A percentile compares a stretch with the other conserved stretches of the same genome.
Conservation (phyloP, 2,113 vertebrate genomes). For the Puma concolor region DNA sequence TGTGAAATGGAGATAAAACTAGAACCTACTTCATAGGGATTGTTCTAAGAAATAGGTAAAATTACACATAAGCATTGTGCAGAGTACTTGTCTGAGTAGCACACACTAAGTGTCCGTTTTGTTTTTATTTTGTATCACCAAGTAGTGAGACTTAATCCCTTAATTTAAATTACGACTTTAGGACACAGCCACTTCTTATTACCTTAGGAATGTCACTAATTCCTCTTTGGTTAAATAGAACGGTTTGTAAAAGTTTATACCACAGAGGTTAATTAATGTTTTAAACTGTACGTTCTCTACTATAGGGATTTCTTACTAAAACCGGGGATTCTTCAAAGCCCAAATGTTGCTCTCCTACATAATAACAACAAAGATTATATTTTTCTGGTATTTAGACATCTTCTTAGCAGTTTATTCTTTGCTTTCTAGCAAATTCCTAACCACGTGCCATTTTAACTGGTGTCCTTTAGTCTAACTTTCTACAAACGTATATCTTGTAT, state of each 20-base stretch:
- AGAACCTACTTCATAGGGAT: background rate
- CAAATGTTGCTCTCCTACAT: background rate
- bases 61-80: background rate
- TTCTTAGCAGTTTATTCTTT: slow-evolving; percentile 50
- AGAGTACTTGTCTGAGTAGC: background rate
- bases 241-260: background rate
- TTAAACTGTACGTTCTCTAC: background rate
- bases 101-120: slow-evolving; percentile 34
- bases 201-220: background rate
- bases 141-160: slow-evolving; percentile 26
- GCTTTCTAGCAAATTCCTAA: slow-evolving; percentile 55
- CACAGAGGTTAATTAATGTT: background rate
- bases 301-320: background rate
- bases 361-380: background rate
- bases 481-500: background rate
- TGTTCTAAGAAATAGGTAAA: background rate
- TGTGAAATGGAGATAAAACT: background rate
- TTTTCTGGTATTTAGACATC: background rate
- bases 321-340: slow-evolving; percentile 27
- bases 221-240: slow-evolving; percentile 24
- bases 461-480: background rate
- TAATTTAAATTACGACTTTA: slow-evolving; percentile 36
- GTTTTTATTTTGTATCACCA: slow-evolving; percentile 5
- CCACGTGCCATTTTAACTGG: slow-evolving; percentile 24
- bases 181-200: slow-evolving; percentile 14